Conservation (phyloP, 2,888 invertebrate genomes). For the Apamea monoglypha region DNA sequence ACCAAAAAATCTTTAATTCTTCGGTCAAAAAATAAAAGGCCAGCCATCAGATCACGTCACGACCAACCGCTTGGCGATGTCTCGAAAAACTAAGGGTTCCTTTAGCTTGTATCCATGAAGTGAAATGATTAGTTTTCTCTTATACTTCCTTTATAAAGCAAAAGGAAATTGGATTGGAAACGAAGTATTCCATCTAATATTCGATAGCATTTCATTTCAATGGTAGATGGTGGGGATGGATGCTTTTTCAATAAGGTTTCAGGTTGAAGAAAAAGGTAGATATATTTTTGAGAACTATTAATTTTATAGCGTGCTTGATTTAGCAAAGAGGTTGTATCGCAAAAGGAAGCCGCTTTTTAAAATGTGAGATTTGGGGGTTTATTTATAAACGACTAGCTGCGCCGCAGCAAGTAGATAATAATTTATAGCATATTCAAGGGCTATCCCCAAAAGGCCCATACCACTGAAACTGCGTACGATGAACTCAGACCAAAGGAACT, state of each 20-base stretch:
- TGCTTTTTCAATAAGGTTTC: background rate
- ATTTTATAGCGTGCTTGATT: background rate
- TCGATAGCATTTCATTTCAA: slow-evolving; percentile 14
- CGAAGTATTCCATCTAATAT: background rate
- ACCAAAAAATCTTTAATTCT: background rate
- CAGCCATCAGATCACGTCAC: too few relatives aligned
- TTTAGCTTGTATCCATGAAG: slow-evolving; percentile 11
- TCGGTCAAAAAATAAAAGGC: background rate
- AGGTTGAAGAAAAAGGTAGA: background rate
- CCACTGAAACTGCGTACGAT: slow-evolving; percentile 14
- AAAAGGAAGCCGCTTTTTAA: background rate
- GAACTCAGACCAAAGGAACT: slow-evolving; percentile 17
- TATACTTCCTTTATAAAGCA: slow-evolving; percentile 18
- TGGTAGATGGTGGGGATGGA: too few relatives aligned
- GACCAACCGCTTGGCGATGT: background rate
- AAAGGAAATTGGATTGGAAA: slow-evolving; percentile 43
- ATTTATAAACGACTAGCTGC: too few relatives aligned
- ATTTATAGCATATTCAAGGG: slow-evolving; percentile 1
- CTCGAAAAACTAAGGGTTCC: background rate
- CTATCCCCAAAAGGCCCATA: background rate
- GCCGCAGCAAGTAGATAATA: background rate
- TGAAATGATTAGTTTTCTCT: slow-evolving; percentile 15
- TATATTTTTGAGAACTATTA: background rate
- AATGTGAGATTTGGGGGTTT: too few relatives aligned
- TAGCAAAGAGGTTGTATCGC: too few relatives aligned